A percentile compares a stretch with the other conserved stretches of the same genome.
phyloP scores from a whole-genome alignment of 2,797 vertebrate species.

The Enteromius thamalakanensis region DNA sequence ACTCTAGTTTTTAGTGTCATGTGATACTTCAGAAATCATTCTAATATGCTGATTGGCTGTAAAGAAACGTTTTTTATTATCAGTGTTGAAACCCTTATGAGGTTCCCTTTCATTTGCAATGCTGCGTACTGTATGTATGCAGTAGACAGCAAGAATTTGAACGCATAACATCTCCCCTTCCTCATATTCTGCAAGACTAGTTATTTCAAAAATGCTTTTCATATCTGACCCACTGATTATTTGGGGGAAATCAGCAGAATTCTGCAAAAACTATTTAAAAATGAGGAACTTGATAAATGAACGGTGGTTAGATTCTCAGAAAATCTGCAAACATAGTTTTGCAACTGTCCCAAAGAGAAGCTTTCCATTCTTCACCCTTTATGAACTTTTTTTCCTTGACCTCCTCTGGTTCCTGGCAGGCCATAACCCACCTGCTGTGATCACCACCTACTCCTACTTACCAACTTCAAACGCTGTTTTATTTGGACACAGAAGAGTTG shows the following conservation, averaged over 20 bases:
- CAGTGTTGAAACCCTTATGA: neutral
- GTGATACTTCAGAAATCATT: neutral
- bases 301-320: neutral
- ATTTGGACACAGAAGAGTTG: conserved; percentile 24
- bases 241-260: neutral
- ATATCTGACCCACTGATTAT: neutral
- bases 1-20: neutral
- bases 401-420: conserved; percentile 18
- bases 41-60: neutral
- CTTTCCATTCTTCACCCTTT: neutral
- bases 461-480: conserved; percentile 37
- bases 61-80: neutral
- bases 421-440: conserved; percentile 42
- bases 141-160: neutral
- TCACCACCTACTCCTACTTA: conserved; percentile 28
- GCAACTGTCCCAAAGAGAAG: neutral
- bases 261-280: neutral
- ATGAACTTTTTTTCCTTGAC: neutral
- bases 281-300: neutral
- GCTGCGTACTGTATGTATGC: neutral
- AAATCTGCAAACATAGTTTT: neutral
- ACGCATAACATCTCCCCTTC: too few species aligned
- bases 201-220: neutral
- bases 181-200: too few species aligned
- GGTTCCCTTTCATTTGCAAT: neutral